phyloP scores from a whole-genome alignment of 1,140 invertebrate species.

The Zophobas atratus region DNA sequence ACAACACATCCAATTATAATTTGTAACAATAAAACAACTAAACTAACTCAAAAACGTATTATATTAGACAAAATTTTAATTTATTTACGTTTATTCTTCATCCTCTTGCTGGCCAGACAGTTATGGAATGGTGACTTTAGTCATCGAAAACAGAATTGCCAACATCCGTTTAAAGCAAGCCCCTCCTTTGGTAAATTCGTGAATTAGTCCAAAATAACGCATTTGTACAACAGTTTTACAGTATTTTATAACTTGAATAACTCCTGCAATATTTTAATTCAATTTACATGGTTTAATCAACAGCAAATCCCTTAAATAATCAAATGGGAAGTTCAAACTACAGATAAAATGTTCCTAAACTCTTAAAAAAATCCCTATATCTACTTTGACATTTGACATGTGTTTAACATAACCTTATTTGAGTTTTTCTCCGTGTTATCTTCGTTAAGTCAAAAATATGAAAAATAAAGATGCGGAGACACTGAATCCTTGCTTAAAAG shows the following conservation, averaged over 20 bases:
- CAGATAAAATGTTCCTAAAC: conserved; percentile 1
- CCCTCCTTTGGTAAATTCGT: no score
- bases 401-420: conserved; percentile 12
- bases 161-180: conserved; percentile 6
- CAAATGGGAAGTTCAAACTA: neutral
- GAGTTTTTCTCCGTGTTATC: neutral
- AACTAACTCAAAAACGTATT: conserved; percentile 36
- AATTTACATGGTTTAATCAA: no score
- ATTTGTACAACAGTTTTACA: no score
- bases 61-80: conserved; percentile 19
- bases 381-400: neutral
- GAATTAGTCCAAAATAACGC: no score
- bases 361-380: no score
- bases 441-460: conserved; percentile 15
- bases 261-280: neutral
- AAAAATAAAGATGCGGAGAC: conserved; percentile 67
- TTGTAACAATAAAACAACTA: conserved; percentile 22
- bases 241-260: neutral
- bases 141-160: conserved; percentile 34
- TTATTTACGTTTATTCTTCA: conserved; percentile 45
- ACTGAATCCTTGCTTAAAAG: conserved; percentile 69
- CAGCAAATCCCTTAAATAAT: no score
- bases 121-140: conserved; percentile 40
- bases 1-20: conserved; percentile 17
- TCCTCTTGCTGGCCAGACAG: conserved; percentile 27